Evolutionary conservation across 2,888 invertebrate genomes (phyloP), one percentile per base, ranked within the genome.

Genomic region (Julus scandinavius): DNA sequence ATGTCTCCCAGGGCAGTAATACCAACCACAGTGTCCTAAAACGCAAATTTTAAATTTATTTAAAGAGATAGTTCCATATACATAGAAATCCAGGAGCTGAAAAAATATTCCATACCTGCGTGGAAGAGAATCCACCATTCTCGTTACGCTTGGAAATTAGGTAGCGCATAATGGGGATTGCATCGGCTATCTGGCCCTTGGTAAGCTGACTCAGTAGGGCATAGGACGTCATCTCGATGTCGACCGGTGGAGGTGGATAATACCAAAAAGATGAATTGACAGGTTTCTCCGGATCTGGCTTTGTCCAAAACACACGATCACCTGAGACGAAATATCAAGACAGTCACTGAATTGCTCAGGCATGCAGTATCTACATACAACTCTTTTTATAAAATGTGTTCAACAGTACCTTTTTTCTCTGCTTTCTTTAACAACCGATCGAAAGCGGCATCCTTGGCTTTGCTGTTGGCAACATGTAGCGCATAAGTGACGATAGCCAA

Each of bases 161-260:
- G 96, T 96, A 96, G 88, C 95, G 94, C 91, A 96, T 94, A 54
- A 96, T 93, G 0, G 96, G 95, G 45, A 95, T 92, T 0, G 94
- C 91, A 17, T 91, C 93, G 5, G 90, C 91, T 4, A 93, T 91
- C 85, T 94, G 91, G 90, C 93, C 93, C 89, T 93, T 92, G 41
- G 90, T 88, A 29, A 95, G 91, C 91, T 94, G 95, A 0, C 96
- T 95, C 88, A 97, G 93, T 88, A 99, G 93, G 0, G 95, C 96
- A 92, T 98, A 99, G 0, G 98, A 95, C 0, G 98, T 98, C 90
- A 97, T 96, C 92, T 97, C 97, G 5, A 98, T 95, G 90, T 96
- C 95, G 29, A 96, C 94, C 0, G 96, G 50, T n/a, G 87, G 83
- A 9, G 88, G 87, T 50, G 88, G 87, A 38, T 87, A 50, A 29